Percentiles rank a stretch among this genome's conserved stretches.
Evolutionary conservation across 1,140 invertebrate genomes (phyloP).

Genomic region (Saccostrea echinata): DNA sequence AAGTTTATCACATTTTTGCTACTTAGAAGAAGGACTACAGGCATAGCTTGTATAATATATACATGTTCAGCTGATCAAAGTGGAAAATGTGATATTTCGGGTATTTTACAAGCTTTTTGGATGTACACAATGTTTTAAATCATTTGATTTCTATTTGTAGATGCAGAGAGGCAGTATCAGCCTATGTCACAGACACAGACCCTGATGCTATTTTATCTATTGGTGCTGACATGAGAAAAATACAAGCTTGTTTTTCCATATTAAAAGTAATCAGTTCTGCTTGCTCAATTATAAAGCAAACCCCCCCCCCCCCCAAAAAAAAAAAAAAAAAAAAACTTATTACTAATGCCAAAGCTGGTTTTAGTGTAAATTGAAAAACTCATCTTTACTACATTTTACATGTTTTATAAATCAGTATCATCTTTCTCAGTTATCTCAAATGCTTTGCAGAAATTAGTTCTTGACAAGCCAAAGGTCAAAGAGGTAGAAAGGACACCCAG

Average conservation of each 20-base stretch:
- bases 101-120: too few species aligned
- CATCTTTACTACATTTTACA: too few species aligned
- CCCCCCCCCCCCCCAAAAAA: too few species aligned
- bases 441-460: conserved; percentile 60
- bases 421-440: neutral
- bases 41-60: too few species aligned
- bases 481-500: conserved; percentile 50
- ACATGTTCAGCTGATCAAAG: too few species aligned
- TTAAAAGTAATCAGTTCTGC: conserved; percentile 70
- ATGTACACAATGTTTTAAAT: too few species aligned
- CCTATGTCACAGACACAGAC: conserved; percentile 76
- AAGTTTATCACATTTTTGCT: too few species aligned
- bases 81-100: too few species aligned
- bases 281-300: neutral
- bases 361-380: neutral
- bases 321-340: neutral
- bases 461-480: conserved; percentile 64
- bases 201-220: conserved; percentile 73
- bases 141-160: conserved; percentile 57
- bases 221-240: conserved; percentile 79
- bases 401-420: too few species aligned
- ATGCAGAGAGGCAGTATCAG: conserved; percentile 73
- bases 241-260: conserved; percentile 76
- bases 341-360: neutral
- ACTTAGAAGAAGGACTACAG: too few species aligned